Evolutionary conservation across 2,113 vertebrate species (phyloP).

Genomic region (Esox niger): DNA sequence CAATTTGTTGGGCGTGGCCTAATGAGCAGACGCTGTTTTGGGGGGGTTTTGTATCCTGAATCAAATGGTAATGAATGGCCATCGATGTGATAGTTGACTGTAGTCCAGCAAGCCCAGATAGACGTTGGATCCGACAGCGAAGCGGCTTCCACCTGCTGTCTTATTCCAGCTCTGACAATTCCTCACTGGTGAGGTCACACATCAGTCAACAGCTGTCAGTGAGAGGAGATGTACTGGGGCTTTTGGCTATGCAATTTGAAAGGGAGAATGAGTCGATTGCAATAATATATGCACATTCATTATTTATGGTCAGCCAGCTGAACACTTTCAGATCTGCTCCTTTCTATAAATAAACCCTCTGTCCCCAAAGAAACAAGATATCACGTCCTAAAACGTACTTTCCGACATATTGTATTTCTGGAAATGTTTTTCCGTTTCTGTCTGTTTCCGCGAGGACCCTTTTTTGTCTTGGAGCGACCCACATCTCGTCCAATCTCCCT

Average conservation of each 20-base stretch:
- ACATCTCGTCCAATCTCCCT: background rate
- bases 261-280: conserved; percentile 29
- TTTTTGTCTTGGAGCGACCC: background rate
- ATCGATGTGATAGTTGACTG: background rate
- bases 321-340: background rate
- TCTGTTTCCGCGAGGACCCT: background rate
- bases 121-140: background rate
- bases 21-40: background rate
- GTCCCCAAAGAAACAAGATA: background rate
- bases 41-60: background rate
- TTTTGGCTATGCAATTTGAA: conserved; percentile 17
- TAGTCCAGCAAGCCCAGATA: background rate
- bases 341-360: conserved; percentile 23
- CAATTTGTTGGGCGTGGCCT: background rate
- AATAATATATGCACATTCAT: conserved; percentile 32
- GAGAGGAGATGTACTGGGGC: conserved; percentile 31
- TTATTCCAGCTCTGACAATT: background rate
- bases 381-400: background rate
- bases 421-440: background rate
- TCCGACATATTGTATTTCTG: background rate
- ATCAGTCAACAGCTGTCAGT: conserved; percentile 32
- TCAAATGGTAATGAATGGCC: background rate
- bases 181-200: conserved; percentile 10
- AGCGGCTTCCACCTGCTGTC: background rate
- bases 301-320: conserved; percentile 22